Evolutionary conservation across 2,888 invertebrate species (phyloP), one percentile per base, ranked within the genome.

Genomic region (Diaperis boleti): DNA sequence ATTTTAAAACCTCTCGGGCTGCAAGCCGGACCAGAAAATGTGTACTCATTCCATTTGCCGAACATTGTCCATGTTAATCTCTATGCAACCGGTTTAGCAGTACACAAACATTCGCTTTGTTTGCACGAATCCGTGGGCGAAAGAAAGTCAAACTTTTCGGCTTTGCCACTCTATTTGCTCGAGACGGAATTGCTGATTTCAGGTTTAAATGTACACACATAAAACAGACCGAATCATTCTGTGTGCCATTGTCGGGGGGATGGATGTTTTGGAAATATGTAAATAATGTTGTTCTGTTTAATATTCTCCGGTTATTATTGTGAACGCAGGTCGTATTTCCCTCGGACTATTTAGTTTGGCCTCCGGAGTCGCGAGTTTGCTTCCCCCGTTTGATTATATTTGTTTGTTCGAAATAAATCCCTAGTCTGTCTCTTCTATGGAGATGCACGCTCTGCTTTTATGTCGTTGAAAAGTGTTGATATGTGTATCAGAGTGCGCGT

Each of bases 401-500:
- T 72, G 72, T 70, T 70, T 72, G 72, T 70, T 69, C 57, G 66
- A 68, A 70, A 69, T 69, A 71, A 72, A 71, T 72, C 69, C 67
- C 63, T 65, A 67, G 64, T 68, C 60, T 35, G 52, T 62, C 57
- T 62, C 59, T 13, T 56, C 49, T n/a, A n/a, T n/a, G n/a, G n/a
- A n/a, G n/a, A n/a, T n/a, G n/a, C n/a, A n/a, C n/a, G n/a, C n/a
- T n/a, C n/a, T n/a, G n/a, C n/a, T n/a, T n/a, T n/a, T n/a, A n/a
- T n/a, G n/a, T n/a, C n/a, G n/a, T n/a, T n/a, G n/a, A n/a, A n/a
- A n/a, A n/a, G n/a, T n/a, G n/a, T n/a, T n/a, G n/a, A n/a, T n/a
- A n/a, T n/a, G n/a, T n/a, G n/a, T n/a, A n/a, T n/a, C n/a, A n/a
- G n/a, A n/a, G n/a, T n/a, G n/a, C n/a, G n/a, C n/a, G n/a, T n/a